Evolutionary conservation across 53 echinoderm and acorn worm genomes (phyloP).

Genomic region (Holothuria scabra): DNA sequence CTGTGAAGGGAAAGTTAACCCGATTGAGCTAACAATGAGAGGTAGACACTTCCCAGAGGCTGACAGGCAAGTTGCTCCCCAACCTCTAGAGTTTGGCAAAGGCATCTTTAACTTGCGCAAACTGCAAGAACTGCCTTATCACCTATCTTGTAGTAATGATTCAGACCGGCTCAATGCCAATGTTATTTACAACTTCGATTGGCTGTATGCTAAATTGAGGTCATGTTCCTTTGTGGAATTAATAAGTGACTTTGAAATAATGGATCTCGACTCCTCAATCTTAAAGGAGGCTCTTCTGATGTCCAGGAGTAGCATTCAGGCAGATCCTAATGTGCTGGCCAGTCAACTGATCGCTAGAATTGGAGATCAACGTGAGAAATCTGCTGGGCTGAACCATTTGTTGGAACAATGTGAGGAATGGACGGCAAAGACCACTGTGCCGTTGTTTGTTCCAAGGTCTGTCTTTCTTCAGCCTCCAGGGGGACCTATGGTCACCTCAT

Average conservation of each 20-base stretch:
- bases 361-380: constrained; percentile 55
- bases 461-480: constrained; percentile 86
- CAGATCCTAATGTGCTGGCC: constrained; percentile 76
- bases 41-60: constrained; percentile 65
- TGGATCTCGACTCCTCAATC: constrained; percentile 56
- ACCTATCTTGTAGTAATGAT: constrained; percentile 51
- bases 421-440: constrained; percentile 49
- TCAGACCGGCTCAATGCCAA: constrained; percentile 55
- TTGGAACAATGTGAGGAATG: constrained; percentile 67
- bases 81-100: constrained; percentile 78
- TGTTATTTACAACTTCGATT: constrained; percentile 79
- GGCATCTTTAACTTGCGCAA: constrained; percentile 80
- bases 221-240: constrained; percentile 74
- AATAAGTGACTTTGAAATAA: constrained; percentile 64
- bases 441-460: constrained; percentile 73
- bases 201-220: constrained; percentile 80
- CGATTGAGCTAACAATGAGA: constrained; percentile 68
- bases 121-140: constrained; percentile 78
- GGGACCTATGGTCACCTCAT: constrained; percentile 78
- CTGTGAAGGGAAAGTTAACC: constrained; percentile 66
- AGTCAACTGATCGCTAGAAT: constrained; percentile 83
- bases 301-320: constrained; percentile 82
- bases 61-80: constrained; percentile 79
- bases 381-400: constrained; percentile 49
- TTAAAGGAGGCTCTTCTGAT: constrained; percentile 73